Conservation (phyloP, 2,888 invertebrate genomes). For the Drosophila kambysellisi region DNA sequence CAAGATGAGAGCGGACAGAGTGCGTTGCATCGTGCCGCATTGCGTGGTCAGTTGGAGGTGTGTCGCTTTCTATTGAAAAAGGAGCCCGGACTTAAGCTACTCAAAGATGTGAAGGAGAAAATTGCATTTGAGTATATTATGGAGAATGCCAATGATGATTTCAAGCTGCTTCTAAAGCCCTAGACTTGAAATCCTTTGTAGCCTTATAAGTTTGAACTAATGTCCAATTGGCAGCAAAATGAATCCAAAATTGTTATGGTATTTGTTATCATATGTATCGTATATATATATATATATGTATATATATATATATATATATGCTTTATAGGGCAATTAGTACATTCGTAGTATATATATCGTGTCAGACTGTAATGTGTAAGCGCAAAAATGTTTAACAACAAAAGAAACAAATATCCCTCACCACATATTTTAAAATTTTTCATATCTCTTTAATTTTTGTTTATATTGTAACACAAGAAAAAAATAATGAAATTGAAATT, state of each 20-base stretch:
- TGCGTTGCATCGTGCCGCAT: constrained; percentile 91
- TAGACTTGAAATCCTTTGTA: constrained; percentile 44
- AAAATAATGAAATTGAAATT: neutral
- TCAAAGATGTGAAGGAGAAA: constrained; percentile 85
- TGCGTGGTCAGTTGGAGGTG: constrained; percentile 86
- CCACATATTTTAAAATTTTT: constrained; percentile 15
- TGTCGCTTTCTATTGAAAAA: constrained; percentile 80
- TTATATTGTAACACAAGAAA: constrained; percentile 21
- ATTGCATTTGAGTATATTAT: constrained; percentile 85
- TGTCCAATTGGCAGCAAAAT: constrained; percentile 11
- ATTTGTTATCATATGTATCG: constrained; percentile 4
- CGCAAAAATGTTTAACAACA: constrained; percentile 36
- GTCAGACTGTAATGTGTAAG: constrained; percentile 44
- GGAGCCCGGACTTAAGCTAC: constrained; percentile 81
- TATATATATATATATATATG: neutral
- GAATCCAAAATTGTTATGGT: constrained; percentile 19
- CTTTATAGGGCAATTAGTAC: constrained; percentile 18
- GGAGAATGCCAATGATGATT: constrained; percentile 84
- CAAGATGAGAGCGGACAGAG: constrained; percentile 93
- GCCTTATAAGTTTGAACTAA: constrained; percentile 21
- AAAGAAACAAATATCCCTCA: neutral
- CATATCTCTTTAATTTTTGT: neutral
- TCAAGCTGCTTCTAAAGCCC: constrained; percentile 83
- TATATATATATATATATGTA: neutral
- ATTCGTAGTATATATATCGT: constrained; percentile 32